Evolutionary conservation across 2,113 vertebrate genomes (phyloP).

Genomic region (Prinia subflava): DNA sequence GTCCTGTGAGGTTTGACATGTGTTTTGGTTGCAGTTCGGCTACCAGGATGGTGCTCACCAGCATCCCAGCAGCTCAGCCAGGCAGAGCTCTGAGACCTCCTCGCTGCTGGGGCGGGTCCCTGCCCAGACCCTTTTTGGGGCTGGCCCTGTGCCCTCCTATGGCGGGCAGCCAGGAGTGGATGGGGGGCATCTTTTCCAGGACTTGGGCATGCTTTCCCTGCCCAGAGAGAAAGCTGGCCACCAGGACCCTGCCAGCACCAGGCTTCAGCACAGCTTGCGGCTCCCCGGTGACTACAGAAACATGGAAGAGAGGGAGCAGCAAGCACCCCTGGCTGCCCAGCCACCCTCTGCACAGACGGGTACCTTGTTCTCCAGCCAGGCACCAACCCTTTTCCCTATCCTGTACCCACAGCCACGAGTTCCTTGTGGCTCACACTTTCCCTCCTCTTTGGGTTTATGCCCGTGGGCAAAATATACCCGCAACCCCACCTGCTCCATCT

Average conservation of each 20-base stretch:
- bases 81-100: constrained; percentile 44
- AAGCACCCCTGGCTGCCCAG: not conserved
- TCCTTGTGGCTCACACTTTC: not conserved
- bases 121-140: constrained; percentile 60
- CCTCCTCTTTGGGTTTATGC: not conserved
- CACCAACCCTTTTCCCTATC: not conserved
- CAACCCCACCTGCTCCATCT: not conserved
- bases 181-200: constrained; percentile 84
- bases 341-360: not conserved
- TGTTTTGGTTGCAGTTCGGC: constrained; percentile 75
- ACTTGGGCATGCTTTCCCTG: constrained; percentile 81
- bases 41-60: constrained; percentile 77
- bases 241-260: constrained; percentile 45
- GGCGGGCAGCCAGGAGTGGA: constrained; percentile 75
- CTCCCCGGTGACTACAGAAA: constrained; percentile 39
- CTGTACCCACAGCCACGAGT: not conserved
- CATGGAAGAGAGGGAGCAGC: not conserved
- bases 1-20: not conserved
- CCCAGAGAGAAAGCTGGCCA: constrained; percentile 75
- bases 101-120: constrained; percentile 62
- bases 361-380: constrained; percentile 16
- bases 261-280: constrained; percentile 69
- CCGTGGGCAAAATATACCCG: fast-evolving
- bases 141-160: constrained; percentile 73
- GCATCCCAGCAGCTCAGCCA: constrained; percentile 17